These are phyloP conservation scores for Sebastes kiyomatsui DNA, from an alignment of 2,797 vertebrate genomes.

Conservation along the genomic window DNA sequence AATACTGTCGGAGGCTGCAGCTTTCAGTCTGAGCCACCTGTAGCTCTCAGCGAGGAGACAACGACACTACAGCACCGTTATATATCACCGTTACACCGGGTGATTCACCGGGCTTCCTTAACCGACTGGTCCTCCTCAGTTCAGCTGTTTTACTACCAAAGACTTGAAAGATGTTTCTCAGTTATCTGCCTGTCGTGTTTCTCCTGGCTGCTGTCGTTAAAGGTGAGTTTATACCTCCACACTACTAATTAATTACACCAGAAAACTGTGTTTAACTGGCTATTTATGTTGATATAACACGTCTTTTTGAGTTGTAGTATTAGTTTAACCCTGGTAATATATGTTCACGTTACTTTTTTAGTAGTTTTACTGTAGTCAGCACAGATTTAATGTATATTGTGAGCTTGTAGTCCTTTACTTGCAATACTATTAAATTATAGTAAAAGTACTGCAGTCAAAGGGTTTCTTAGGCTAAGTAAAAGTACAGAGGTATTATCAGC, in stretches of 20 bases:
- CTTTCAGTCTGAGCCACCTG: constrained; percentile 70
- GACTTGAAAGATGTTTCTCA: constrained; percentile 40
- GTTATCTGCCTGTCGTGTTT: constrained; percentile 8
- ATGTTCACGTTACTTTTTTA: not conserved
- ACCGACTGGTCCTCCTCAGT: not conserved
- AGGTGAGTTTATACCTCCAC: constrained; percentile 52
- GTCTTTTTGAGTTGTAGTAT: not conserved
- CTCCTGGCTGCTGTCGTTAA: constrained; percentile 23
- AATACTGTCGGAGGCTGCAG: constrained; percentile 41
- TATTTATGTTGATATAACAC: not conserved
- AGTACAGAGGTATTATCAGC: not conserved
- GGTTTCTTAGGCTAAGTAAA: not conserved
- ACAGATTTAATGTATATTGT: not conserved
- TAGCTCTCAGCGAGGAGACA: constrained; percentile 29
- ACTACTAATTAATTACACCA: not conserved
- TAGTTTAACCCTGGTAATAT: not conserved
- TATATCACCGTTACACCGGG: not conserved
- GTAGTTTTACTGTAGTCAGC: not conserved
- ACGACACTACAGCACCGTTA: constrained; percentile 29
- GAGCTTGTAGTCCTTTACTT: not conserved
- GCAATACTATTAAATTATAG: not conserved
- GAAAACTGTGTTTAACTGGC: no score
- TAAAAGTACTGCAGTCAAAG: not conserved
- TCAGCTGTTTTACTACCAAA: not conserved
- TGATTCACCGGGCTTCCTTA: not conserved